Evolutionary conservation across 1,140 invertebrate genomes (phyloP).

Genomic region (Trissolcus basalis): DNA sequence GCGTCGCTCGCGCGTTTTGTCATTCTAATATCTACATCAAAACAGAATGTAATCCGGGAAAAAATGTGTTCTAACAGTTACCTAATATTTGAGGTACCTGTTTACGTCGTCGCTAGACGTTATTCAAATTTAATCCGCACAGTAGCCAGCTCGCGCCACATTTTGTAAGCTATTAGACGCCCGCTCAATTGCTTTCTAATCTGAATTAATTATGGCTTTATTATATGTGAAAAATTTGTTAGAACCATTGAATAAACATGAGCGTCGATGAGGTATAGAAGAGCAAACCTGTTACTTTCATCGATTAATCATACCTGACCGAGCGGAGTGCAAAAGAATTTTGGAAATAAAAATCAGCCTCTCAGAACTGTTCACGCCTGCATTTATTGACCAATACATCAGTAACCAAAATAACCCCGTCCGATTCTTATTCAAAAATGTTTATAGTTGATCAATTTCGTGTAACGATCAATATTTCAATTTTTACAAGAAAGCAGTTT

Average conservation of each 20-base stretch:
- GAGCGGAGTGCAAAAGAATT: conserved; percentile 16
- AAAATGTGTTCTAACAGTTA: conserved; percentile 7
- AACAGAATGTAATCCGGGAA: conserved; percentile 10
- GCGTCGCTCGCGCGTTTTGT: too few relatives aligned
- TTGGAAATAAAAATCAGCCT: not conserved
- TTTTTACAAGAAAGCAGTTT: too few relatives aligned
- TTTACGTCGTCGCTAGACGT: conserved; percentile 20
- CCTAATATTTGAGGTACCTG: conserved; percentile 13
- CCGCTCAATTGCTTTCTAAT: conserved; percentile 51
- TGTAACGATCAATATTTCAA: too few relatives aligned
- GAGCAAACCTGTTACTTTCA: conserved; percentile 28
- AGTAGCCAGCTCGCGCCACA: conserved; percentile 35
- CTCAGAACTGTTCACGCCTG: conserved; percentile 7
- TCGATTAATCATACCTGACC: conserved; percentile 36
- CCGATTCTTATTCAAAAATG: too few relatives aligned
- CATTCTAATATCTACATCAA: conserved; percentile 16
- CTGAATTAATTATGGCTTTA: conserved; percentile 47
- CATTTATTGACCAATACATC: conserved; percentile 27
- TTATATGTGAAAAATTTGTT: conserved; percentile 30
- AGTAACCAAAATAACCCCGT: too few relatives aligned
- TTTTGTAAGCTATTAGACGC: conserved; percentile 43
- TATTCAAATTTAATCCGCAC: conserved; percentile 39
- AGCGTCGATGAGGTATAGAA: conserved; percentile 2
- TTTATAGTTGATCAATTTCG: too few relatives aligned
- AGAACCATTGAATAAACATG: conserved; percentile 34